phyloP scores from a whole-genome alignment of 2,888 invertebrate genomes.

The Phyto melanocephala region DNA sequence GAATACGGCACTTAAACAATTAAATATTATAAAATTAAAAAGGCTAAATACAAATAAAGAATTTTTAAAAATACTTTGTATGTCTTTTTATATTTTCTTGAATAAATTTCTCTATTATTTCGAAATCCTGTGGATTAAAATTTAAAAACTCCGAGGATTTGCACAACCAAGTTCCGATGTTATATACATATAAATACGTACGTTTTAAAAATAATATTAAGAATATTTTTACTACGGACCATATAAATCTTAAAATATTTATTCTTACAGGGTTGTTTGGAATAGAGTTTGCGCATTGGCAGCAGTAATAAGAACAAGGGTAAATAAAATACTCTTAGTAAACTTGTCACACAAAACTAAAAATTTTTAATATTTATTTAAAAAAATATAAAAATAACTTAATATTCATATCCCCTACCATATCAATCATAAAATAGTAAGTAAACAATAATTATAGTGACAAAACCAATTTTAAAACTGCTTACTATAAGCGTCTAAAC shows the following conservation, averaged over 20 bases:
- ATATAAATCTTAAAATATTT: neutral
- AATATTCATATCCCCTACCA: constrained; percentile 36
- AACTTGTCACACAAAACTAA: constrained; percentile 1
- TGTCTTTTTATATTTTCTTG: no score
- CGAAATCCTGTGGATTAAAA: no score
- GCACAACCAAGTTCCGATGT: no score
- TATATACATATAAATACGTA: no score
- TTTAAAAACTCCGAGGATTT: no score
- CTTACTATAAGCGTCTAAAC: no score
- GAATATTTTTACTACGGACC: neutral
- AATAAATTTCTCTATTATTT: no score
- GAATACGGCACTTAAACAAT: no score
- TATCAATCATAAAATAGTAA: constrained; percentile 42
- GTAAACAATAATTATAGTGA: neutral
- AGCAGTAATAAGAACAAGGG: neutral
- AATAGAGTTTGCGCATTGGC: constrained; percentile 9
- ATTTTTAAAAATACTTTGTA: no score
- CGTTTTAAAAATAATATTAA: neutral
- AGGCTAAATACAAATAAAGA: no score
- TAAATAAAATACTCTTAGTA: constrained; percentile 30
- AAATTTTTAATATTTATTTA: neutral
- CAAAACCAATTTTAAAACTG: neutral
- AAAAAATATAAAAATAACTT: neutral
- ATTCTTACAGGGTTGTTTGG: constrained; percentile 8
- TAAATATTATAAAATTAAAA: no score